phyloP scores from a whole-genome alignment of 2,797 vertebrate species.

The Apogon hyalosoma region DNA sequence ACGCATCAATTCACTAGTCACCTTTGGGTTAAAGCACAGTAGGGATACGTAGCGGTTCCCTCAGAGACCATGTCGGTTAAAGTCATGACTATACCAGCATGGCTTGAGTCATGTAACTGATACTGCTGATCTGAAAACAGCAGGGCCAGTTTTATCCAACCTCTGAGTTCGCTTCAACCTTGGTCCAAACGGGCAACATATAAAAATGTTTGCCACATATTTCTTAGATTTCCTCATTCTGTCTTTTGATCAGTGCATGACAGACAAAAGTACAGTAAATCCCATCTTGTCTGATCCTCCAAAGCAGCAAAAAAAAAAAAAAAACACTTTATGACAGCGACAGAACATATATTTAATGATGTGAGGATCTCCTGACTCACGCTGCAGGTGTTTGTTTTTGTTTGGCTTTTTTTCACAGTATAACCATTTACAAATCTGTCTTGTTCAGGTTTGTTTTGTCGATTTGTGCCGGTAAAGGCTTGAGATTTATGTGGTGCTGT shows the following conservation, averaged over 20 bases:
- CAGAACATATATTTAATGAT: conserved; percentile 8
- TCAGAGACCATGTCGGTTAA: conserved; percentile 18
- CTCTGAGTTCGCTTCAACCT: conserved; percentile 14
- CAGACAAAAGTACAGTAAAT: conserved; percentile 6
- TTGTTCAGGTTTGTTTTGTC: conserved; percentile 19
- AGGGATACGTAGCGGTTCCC: conserved; percentile 18
- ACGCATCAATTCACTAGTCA: conserved; percentile 23
- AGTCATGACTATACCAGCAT: conserved; percentile 24
- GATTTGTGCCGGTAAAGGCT: conserved; percentile 1
- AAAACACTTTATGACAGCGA: neutral
- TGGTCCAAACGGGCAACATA: neutral
- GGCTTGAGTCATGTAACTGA: conserved; percentile 23
- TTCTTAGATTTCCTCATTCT: conserved; percentile 24
- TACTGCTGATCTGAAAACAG: conserved; percentile 15
- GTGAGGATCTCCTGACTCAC: neutral
- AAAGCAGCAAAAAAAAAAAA: neutral
- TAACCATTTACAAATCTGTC: conserved; percentile 19
- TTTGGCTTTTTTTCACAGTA: too few species aligned
- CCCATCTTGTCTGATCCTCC: conserved; percentile 24
- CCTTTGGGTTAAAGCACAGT: neutral
- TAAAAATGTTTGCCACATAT: conserved; percentile 16
- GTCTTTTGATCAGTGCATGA: conserved; percentile 10
- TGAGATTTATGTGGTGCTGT: conserved; percentile 44
- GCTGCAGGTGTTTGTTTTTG: neutral
- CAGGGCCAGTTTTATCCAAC: conserved; percentile 6